Percentiles rank a stretch among this genome's conserved stretches.
These are phyloP conservation scores for Peucedramus taeniatus DNA, from an alignment of 2,113 vertebrate genomes.

Conservation along the genomic window DNA sequence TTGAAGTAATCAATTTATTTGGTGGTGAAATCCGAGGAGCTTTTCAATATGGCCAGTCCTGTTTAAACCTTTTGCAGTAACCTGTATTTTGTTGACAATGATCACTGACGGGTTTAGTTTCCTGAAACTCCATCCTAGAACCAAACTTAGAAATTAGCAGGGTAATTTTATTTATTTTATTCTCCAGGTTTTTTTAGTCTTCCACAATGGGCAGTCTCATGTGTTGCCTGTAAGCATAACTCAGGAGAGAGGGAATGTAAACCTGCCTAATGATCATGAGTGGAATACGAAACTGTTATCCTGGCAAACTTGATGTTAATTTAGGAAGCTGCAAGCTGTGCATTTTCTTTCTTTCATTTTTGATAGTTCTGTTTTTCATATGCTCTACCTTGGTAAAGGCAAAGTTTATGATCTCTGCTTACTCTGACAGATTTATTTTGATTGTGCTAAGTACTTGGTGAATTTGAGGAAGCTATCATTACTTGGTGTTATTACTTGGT, in stretches of 20 bases:
- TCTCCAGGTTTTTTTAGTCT: not conserved
- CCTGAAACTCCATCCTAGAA: not conserved
- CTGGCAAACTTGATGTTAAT: not conserved
- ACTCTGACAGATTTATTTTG: not conserved
- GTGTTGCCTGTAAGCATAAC: not conserved
- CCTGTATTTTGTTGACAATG: not conserved
- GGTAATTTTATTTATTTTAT: not conserved
- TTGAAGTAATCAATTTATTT: not conserved
- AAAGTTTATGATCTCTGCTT: not conserved
- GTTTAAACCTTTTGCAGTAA: constrained; percentile 10
- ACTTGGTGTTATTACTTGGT: not conserved
- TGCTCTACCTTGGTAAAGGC: not conserved
- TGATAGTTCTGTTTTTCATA: not conserved
- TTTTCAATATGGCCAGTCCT: not conserved
- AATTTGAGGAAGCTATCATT: not conserved
- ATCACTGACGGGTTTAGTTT: not conserved
- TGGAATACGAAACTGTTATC: not conserved
- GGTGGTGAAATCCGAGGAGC: not conserved
- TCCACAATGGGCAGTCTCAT: not conserved
- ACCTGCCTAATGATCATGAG: not conserved
- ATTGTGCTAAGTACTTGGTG: not conserved
- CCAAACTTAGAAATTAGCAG: not conserved
- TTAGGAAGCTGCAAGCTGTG: not conserved
- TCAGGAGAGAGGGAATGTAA: not conserved
- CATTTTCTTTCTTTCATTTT: not conserved